Evolutionary conservation across 1,140 invertebrate species (phyloP).

Genomic region (Choristoneura fumiferana): DNA sequence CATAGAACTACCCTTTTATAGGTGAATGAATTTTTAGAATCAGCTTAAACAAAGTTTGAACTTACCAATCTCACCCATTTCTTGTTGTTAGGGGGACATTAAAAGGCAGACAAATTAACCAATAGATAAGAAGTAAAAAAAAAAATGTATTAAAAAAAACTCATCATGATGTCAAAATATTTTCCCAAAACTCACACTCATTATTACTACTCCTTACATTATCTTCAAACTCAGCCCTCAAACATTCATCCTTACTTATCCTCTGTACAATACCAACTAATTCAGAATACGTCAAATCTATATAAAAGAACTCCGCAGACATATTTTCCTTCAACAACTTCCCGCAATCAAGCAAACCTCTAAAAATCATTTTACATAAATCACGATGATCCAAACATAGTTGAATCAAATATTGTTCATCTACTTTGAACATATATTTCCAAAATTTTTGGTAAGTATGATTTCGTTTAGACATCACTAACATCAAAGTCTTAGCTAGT

Average conservation of each 20-base stretch:
- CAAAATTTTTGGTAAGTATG: slow-evolving; percentile 63
- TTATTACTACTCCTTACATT: slow-evolving; percentile 27
- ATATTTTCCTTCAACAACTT: slow-evolving; percentile 49
- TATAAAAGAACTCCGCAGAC: slow-evolving; percentile 70
- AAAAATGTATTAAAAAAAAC: slow-evolving; percentile 23
- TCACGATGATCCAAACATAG: slow-evolving; percentile 66
- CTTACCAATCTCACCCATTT: no score
- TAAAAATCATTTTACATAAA: slow-evolving; percentile 76
- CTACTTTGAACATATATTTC: slow-evolving; percentile 62
- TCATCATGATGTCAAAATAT: slow-evolving; percentile 30
- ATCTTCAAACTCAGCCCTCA: slow-evolving; percentile 49
- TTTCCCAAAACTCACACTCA: slow-evolving; percentile 50
- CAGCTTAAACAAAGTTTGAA: no score
- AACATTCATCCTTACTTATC: slow-evolving; percentile 45
- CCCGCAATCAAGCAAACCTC: slow-evolving; percentile 78
- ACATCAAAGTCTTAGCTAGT: slow-evolving; percentile 69
- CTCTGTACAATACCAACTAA: slow-evolving; percentile 68
- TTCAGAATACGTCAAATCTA: slow-evolving; percentile 74
- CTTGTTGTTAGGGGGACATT: no score
- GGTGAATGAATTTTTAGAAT: no score
- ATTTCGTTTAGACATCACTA: slow-evolving; percentile 67
- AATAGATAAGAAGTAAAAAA: no score
- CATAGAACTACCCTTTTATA: no score
- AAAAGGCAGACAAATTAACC: no score
- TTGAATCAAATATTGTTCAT: slow-evolving; percentile 60